Evolutionary conservation across 1,140 invertebrate species (phyloP), one percentile per base, ranked within the genome.

Genomic region (Metopolophium dirhodum): DNA sequence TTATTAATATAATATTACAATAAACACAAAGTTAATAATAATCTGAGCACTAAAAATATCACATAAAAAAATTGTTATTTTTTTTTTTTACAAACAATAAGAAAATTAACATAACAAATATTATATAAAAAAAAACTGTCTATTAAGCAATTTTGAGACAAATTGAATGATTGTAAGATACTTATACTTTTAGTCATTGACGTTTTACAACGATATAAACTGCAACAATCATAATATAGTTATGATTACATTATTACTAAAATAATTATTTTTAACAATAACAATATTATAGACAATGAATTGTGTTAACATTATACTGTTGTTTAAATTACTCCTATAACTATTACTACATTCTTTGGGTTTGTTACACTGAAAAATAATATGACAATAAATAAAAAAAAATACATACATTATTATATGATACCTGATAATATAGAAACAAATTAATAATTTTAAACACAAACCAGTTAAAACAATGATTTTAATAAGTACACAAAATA

Each of bases 401-500:
- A 83, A 37, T 83, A 83, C 35, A 83, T 9, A 83, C 7, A 83
- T 83, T 83, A 37, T 35, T 83, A 83, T 7, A 68, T 68, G 30
- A 68, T 68, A n/a, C 30, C 30, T 68, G 18, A 68, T 68, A 14
- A 30, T 7, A 68, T 68, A 6, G 14, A 68, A 68, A 68, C 30
- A 68, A 68, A 68, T 68, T 68, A 68, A 68, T 68, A n/a, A 68
- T 68, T 68, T 85, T 41, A 85, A 85, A 85, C 22, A 37, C 22
- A 37, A 85, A 26, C 82, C 22, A 85, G 8, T 85, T 26, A 83
- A 37, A 22, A 37, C 35, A 85, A 85, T 85, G 23, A 41, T 41
- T 45, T 85, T 11, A 85, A 85, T 85, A 85, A 85, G 77, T 83
- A 83, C 35, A 83, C 77, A 83, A 37, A 83, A 85, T 41, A 37